Evolutionary conservation across 2,113 vertebrate species (phyloP), one percentile per base, ranked within the genome.

Genomic region (Butorides virescens): DNA sequence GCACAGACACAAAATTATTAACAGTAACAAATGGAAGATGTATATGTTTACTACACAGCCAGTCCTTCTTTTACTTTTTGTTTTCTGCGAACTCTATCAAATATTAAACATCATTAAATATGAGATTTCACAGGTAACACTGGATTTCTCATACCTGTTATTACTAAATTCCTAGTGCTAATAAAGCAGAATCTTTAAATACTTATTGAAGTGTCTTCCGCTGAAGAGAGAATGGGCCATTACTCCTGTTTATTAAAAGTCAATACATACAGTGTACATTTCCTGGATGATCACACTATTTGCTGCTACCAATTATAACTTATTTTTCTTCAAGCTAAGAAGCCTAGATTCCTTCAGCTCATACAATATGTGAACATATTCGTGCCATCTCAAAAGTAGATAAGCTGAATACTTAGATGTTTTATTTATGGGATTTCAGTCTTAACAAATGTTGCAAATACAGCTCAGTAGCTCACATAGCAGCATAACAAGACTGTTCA

Each of bases 371-470:
- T 67, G 93, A 87, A 49, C 30, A 34, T 47, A 86, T 92, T 91
- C 1, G 8, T 91, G 76, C 59, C 91, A 76, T 55, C 63, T 88
- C 86, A 83, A 58, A 95, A 96, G 82, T 2, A 92, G 85, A 53
- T 78, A 67, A 59, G 18, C 49, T 76, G 55, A 92, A 39, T 76
- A 88, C 82, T 71, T 67, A 87, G 47, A 92, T 93, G 73, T 67
- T 97, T 95, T 95, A 95, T 93, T 88, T 89, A 95, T 84, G 73
- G 89, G 80, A 81, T 89, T 78, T 63, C 80, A 59, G 15, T 67
- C 76, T 78, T 87, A 84, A 92, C 79, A 91, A 91, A 89, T 47
- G 47, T 39, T 93, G 89, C 89, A 92, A 92, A 92, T 66, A 70
- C 56, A 93, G 50, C 86, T 81, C 76, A 63, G 77, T 75, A 71